These are phyloP conservation scores for Austrolebias charrua DNA, from an alignment of 2,797 vertebrate species.

Conservation along the genomic window DNA sequence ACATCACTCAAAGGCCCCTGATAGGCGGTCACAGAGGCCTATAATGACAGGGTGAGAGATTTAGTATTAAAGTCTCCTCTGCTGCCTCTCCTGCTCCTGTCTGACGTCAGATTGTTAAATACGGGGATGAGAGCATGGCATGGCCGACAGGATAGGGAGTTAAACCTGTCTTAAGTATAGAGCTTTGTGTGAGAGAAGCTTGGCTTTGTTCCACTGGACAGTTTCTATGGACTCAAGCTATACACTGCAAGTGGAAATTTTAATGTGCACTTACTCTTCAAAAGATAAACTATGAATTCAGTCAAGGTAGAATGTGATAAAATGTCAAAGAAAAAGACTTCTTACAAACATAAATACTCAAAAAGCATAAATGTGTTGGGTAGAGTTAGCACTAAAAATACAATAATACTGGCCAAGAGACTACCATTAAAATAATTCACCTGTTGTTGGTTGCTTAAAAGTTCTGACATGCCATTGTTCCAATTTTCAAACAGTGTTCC, in stretches of 20 bases:
- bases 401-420: conserved; percentile 48
- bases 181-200: conserved; percentile 59
- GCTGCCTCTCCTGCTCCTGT: conserved; percentile 72
- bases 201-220: conserved; percentile 42
- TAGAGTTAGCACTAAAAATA: conserved; percentile 48
- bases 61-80: conserved; percentile 81
- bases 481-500: conserved; percentile 43
- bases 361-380: conserved; percentile 52
- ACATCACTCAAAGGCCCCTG: conserved; percentile 83
- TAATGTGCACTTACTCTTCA: conserved; percentile 50
- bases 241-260: conserved; percentile 41
- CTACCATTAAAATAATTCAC: conserved; percentile 46
- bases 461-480: conserved; percentile 39
- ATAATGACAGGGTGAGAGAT: conserved; percentile 85
- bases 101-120: conserved; percentile 83
- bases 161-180: conserved; percentile 74
- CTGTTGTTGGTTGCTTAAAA: conserved; percentile 39
- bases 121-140: conserved; percentile 76
- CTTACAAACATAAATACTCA: conserved; percentile 43
- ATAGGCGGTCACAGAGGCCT: conserved; percentile 78
- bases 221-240: conserved; percentile 61
- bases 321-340: conserved; percentile 29
- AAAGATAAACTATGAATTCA: conserved; percentile 55
- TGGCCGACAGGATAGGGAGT: conserved; percentile 64
- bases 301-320: conserved; percentile 44